Evolutionary conservation across 2,113 vertebrate genomes (phyloP).

Genomic region (Rhinopomastus cyanomelas): DNA sequence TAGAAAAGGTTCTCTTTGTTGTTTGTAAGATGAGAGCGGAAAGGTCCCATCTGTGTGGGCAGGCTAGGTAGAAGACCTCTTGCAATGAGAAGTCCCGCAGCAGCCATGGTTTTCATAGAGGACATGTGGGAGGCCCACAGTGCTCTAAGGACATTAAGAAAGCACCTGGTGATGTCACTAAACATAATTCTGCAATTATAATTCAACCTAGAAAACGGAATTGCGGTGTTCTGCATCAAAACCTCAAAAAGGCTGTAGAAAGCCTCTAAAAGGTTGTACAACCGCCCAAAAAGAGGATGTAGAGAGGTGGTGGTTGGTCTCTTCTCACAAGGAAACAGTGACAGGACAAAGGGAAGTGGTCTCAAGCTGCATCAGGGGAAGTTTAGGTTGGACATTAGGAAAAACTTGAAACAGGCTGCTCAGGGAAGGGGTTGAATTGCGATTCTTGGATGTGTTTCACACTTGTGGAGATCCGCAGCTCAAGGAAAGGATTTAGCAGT

Average conservation of each 20-base stretch:
- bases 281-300: too few species aligned
- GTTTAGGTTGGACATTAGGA: too few species aligned
- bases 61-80: neutral
- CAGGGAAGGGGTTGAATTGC: too few species aligned
- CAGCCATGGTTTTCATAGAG: neutral
- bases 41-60: neutral
- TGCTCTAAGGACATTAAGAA: neutral
- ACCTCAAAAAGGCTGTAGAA: neutral
- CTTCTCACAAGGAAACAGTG: too few species aligned
- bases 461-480: too few species aligned
- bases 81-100: neutral
- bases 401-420: too few species aligned
- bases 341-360: too few species aligned
- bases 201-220: neutral
- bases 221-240: neutral
- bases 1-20: neutral
- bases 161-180: neutral
- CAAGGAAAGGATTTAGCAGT: too few species aligned
- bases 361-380: too few species aligned
- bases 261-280: too few species aligned
- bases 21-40: neutral
- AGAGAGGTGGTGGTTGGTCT: too few species aligned
- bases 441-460: too few species aligned
- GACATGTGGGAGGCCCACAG: neutral
- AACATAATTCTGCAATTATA: neutral